Base-by-base conservation (phyloP, 2,888 invertebrate species). In the Lobophora halterata region DNA sequence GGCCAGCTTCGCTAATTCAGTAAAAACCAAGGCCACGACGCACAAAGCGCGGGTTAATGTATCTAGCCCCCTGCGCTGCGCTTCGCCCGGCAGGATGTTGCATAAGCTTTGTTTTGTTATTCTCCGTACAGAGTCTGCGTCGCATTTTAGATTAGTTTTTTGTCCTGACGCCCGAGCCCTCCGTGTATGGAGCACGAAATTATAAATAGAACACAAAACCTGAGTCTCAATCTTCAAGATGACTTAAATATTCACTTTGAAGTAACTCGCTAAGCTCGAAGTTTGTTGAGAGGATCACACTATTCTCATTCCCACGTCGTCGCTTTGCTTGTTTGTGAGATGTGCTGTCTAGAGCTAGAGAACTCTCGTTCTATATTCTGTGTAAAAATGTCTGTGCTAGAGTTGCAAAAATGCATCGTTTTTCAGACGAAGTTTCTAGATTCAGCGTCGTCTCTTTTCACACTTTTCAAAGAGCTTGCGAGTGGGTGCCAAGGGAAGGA, bases 21-120 rank as follows among this genome's bases (percentile, higher is more conserved):
- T 81, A 85, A 80, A 83, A 82, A 82, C 74, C 83, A 86, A 86
- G 86, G 86, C 71, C 74, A 81, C 61, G 54, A 52, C 72, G 71
- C 65, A 65, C 79, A 66, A 63, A 81, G 73, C 67, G 65, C 68
- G 69, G 71, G 70, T 66, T 64, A 70, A 75, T 71, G 75, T 71
- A 75, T 70, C 75, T 70, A 79, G 78, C 78, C 77, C 79, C 73
- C 68, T 69, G 11, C 31, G 66, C 61, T 63, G 58, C 62, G 40
- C 58, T 58, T 55, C 58, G 59, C 62, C 62, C 58, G 66, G 76
- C 85, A 85, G 86, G 85, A 85, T 86, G 80, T 87, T 87, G 85
- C 85, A 87, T 87, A 87, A 86, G 77, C 75, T 75, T 77, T 73
- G 79, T 81, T 83, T 83, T 83, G 78, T 86, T 82, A 79, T 79